A percentile compares a stretch with the other conserved stretches of the same genome.
phyloP scores from a whole-genome alignment of 2,797 vertebrate species.

The Sandelia bainsii region DNA sequence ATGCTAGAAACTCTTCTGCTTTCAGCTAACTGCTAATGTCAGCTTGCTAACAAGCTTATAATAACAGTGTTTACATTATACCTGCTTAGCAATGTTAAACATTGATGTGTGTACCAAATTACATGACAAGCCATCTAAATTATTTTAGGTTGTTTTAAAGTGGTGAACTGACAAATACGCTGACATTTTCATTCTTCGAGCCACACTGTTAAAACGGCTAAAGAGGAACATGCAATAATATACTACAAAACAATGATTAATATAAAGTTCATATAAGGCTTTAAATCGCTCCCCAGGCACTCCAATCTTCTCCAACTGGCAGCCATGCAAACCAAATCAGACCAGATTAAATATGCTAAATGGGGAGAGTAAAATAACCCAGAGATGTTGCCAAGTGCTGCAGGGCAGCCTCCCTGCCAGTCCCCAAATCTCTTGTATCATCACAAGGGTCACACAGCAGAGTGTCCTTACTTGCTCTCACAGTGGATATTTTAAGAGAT shows the following conservation, averaged over 20 bases:
- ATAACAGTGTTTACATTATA: no score
- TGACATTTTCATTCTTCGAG: neutral
- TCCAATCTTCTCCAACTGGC: slow-evolving; percentile 19
- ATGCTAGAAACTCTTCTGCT: no score
- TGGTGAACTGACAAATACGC: neutral
- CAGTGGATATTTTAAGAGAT: slow-evolving; percentile 1
- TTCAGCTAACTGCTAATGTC: no score
- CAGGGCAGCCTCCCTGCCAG: slow-evolving; percentile 23
- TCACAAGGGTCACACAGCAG: slow-evolving; percentile 12
- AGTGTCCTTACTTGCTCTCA: slow-evolving; percentile 37
- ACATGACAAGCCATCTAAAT: neutral
- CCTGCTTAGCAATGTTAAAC: no score
- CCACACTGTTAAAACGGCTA: neutral
- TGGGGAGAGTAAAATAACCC: slow-evolving; percentile 37
- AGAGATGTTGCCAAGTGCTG: slow-evolving; percentile 23
- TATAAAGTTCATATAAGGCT: neutral
- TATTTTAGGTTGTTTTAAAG: neutral
- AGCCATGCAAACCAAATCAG: slow-evolving; percentile 30
- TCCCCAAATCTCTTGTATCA: slow-evolving; percentile 43
- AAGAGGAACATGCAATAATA: neutral
- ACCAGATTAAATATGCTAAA: slow-evolving; percentile 63
- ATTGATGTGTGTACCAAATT: neutral
- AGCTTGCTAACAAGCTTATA: no score
- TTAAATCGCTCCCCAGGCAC: neutral
- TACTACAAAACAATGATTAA: neutral